Base-by-base conservation (phyloP, 2,797 vertebrate species). In the Syngnathus acus region DNA sequence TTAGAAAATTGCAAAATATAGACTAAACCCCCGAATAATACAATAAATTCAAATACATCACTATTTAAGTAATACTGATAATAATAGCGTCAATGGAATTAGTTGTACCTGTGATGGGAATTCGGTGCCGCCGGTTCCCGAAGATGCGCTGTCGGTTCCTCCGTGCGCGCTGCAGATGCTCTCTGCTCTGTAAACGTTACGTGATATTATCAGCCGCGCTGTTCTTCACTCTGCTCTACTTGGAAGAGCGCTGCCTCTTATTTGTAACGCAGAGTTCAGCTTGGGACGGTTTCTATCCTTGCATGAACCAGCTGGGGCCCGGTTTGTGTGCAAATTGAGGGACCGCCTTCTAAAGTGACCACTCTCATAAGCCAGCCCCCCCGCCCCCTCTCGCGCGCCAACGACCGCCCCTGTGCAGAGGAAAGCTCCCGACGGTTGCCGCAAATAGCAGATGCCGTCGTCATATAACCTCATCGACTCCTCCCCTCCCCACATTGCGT, bases 231-330 rank as follows among this genome's bases (percentile, higher is more conserved):
- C 77, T 87, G 91, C 82, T 87, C 80, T 74, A 86, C 83, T 84
- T 82, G 81, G 77, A 84, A 77, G 64, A 76, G 65, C 68, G 84
- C 89, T 8, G 79, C 82, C 88, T 85, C 78, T 80, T 91, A 90
- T 91, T 90, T 89, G 90, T 91, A 89, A 87, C 74, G 75, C 45
- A 4, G 80, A 82, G 90, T 92, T 93, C 91, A 92, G 81, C 39
- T 73, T 79, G 75, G 91, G 91, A 90, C 90, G 78, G 71, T 67
- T 64, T 42, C 69, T 91, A 70, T 87, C 90, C 92, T 88, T 76
- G 50, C 66, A 51, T 90, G 90, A 92, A 91, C 90, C 83, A 79
- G 53, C 65, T 45, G 75, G 74, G 72, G 73, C 70, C 71, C 53
- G 1, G 69, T 68, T 50, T 68, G 63, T 65, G 61, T 71, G 79